Percentiles rank a stretch among this genome's conserved stretches.
phyloP scores from a whole-genome alignment of 2,888 invertebrate species.

The Byasa hedistus region DNA sequence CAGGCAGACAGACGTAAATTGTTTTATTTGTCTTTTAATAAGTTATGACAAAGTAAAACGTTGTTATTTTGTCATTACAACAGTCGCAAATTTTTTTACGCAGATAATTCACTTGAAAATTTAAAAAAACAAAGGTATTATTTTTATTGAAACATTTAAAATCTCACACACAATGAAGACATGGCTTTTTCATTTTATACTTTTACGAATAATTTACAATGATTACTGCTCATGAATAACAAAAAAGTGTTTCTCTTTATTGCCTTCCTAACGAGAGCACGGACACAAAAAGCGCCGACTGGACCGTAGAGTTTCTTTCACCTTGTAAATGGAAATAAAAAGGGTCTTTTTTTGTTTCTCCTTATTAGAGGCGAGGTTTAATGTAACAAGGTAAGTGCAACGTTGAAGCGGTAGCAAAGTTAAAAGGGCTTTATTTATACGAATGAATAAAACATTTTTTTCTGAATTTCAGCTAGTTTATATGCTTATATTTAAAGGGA shows the following conservation, averaged over 20 bases:
- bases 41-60: too few species aligned
- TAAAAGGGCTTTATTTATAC: constrained; percentile 20
- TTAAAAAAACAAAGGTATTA: too few species aligned
- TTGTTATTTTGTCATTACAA: too few species aligned
- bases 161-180: constrained; percentile 6
- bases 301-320: constrained; percentile 26
- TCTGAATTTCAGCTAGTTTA: background rate
- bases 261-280: constrained; percentile 27
- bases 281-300: constrained; percentile 28
- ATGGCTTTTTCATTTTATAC: constrained; percentile 12
- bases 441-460: constrained; percentile 2
- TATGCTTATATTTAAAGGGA: background rate
- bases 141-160: background rate
- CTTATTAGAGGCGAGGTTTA: constrained; percentile 26
- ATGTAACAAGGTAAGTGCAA: constrained; percentile 27
- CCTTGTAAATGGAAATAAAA: constrained; percentile 29
- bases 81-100: too few species aligned
- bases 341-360: constrained; percentile 22
- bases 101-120: too few species aligned
- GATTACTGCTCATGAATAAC: constrained; percentile 29
- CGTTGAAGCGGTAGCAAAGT: constrained; percentile 19
- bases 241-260: constrained; percentile 29
- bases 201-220: constrained; percentile 26
- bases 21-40: too few species aligned
- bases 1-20: too few species aligned